phyloP scores from a whole-genome alignment of 2,888 invertebrate genomes.

The Cryptocephalus primarius region DNA sequence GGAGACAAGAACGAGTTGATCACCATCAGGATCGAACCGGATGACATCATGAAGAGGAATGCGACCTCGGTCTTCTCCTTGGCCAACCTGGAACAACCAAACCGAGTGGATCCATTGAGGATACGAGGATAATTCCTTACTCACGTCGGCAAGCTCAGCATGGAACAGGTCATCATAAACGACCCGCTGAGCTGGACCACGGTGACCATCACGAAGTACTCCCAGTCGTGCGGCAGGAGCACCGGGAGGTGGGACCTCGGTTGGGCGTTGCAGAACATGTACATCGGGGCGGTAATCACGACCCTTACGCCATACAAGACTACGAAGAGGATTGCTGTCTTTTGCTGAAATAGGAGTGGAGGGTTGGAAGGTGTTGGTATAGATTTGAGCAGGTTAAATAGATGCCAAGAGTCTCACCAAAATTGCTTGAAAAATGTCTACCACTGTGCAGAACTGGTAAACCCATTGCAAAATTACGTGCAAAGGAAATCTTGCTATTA shows the following conservation, averaged over 20 bases:
- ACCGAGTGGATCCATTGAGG: background rate
- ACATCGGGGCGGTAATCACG: conserved; percentile 58
- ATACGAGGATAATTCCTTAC: background rate
- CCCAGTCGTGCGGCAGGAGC: conserved; percentile 5
- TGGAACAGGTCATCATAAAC: conserved; percentile 1
- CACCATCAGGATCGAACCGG: too few species aligned
- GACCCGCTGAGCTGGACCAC: background rate
- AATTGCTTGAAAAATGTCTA: too few species aligned
- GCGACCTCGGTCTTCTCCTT: conserved; percentile 4
- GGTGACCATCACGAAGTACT: conserved; percentile 3
- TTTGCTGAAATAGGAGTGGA: conserved; percentile 43
- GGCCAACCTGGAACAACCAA: conserved; percentile 3
- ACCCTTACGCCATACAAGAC: conserved; percentile 53
- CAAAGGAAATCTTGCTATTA: too few species aligned
- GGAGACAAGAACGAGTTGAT: too few species aligned
- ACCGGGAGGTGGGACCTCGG: conserved; percentile 67
- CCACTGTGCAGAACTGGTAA: too few species aligned
- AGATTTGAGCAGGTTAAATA: too few species aligned
- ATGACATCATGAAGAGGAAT: background rate
- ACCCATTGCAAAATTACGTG: too few species aligned
- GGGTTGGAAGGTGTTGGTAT: too few species aligned
- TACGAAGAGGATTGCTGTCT: conserved; percentile 53
- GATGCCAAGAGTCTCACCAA: too few species aligned
- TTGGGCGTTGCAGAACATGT: conserved; percentile 79
- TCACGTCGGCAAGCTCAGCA: conserved; percentile 6